A percentile compares a stretch with the other conserved stretches of the same genome.
phyloP scores from a whole-genome alignment of 1,140 invertebrate genomes.

The Solenopsis fugax region DNA sequence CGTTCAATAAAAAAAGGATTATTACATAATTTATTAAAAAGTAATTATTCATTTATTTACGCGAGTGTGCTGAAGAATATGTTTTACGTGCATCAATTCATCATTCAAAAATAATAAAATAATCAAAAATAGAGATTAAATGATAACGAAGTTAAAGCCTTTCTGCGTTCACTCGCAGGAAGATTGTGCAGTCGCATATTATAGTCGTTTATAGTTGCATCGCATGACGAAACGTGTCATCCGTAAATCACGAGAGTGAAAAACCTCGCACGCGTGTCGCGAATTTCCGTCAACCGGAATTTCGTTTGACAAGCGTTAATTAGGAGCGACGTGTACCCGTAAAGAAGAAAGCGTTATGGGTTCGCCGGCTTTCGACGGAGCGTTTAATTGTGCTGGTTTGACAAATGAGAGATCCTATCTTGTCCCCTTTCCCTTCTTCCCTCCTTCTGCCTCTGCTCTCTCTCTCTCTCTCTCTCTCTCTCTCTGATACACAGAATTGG shows the following conservation, averaged over 20 bases:
- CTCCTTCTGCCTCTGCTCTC: background rate
- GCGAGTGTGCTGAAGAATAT: background rate
- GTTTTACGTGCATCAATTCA: background rate
- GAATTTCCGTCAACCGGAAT: conserved; percentile 43
- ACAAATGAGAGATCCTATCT: conserved; percentile 34
- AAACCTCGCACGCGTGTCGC: conserved; percentile 11
- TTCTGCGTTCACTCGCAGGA: background rate
- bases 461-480: background rate
- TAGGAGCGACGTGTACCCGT: background rate
- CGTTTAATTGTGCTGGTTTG: conserved; percentile 46
- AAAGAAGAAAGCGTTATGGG: conserved; percentile 17
- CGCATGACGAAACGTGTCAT: background rate
- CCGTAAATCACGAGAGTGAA: conserved; percentile 1
- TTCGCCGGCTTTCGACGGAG: conserved; percentile 11
- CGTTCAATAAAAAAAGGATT: background rate
- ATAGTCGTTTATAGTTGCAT: background rate
- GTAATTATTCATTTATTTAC: conserved; percentile 32
- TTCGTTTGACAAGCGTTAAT: conserved; percentile 53
- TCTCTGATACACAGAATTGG: background rate
- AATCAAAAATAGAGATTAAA: background rate
- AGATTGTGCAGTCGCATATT: background rate
- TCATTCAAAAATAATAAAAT: background rate
- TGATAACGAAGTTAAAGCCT: background rate
- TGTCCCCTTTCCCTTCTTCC: background rate
- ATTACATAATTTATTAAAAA: no score